Conservation (phyloP, 2,113 vertebrate species). For the Salminus brasiliensis region DNA sequence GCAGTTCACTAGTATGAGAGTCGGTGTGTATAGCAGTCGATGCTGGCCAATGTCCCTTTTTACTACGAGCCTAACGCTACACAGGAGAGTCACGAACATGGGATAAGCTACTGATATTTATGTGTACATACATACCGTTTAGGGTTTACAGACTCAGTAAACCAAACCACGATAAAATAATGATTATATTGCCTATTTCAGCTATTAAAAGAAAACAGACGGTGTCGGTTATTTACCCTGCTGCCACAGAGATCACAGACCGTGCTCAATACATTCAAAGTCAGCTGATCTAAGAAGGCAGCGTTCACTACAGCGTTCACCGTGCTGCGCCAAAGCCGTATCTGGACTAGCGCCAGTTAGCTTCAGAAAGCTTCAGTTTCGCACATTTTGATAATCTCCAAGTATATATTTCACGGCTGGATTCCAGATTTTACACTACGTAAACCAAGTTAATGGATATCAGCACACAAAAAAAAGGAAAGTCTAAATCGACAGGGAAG, state of each 20-base stretch:
- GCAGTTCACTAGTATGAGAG: no score
- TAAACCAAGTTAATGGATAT: no score
- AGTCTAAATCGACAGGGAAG: no score
- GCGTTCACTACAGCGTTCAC: not conserved
- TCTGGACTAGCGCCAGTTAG: not conserved
- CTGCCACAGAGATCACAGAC: not conserved
- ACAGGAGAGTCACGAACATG: not conserved
- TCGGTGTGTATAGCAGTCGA: no score
- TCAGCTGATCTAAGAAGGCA: constrained; percentile 70
- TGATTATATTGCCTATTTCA: not conserved
- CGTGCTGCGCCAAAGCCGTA: not conserved
- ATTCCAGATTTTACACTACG: no score
- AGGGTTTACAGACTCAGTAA: no score
- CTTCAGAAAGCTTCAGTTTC: not conserved
- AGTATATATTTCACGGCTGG: no score
- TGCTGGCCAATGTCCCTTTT: not conserved
- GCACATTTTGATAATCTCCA: no score
- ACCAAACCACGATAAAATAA: not conserved
- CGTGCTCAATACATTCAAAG: constrained; percentile 59
- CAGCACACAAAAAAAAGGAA: no score
- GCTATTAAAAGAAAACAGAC: not conserved
- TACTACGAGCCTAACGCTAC: not conserved
- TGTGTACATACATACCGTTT: constrained; percentile 16
- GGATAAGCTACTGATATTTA: not conserved
- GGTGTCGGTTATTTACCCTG: not conserved